Evolutionary conservation across 2,797 vertebrate species (phyloP), one percentile per base, ranked within the genome.

Genomic region (Chlorospingus flavigularis): DNA sequence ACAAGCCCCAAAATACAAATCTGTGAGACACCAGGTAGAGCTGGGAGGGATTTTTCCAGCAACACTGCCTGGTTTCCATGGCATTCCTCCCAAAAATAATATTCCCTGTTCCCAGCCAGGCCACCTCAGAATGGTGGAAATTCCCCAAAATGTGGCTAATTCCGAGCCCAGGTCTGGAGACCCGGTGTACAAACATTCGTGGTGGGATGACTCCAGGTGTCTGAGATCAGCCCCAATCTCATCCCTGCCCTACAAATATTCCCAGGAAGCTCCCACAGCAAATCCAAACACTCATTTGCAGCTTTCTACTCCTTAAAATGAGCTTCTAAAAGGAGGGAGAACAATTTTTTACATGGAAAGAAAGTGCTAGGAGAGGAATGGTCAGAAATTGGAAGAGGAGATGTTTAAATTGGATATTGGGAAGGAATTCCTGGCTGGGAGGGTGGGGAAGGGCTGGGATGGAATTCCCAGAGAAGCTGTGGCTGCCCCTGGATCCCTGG

Each of bases 301-400:
- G 13, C 8, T 73, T 57, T 17, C 25, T 13, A 0, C 45, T 42
- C 40, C 51, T 57, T 14, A 2, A 55, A 35, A 21, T 5, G 20
- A 31, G 35, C 25, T 30, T 2, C 1, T 1, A 11, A 48, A 42
- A 65, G 20, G 42, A 39, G 7, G 17, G 13, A 63, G 31, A 57
- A 10, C 0, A 3, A 11, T 5, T 25, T 54, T 53, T 39, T 0
- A 24, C 16, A 4, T 3, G 28, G 62, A 11, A 7, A 39, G 20
- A 9, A 25, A 50, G 20, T 4, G 33, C 24, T 3, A 2, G 39
- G 39, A 43, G 24, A 24, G 28, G 15, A 43, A 17, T 0, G 1
- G 16, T 1, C 25, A 20, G n/a, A 30, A 86, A 40, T 19, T 5
- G 43, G 10, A 42, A 50, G 37, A 25, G 26, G 21, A 43, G 19